Percentiles rank a stretch among this genome's conserved stretches.
These are phyloP conservation scores for Vollenhovia emeryi DNA, from an alignment of 1,140 invertebrate genomes.

Conservation along the genomic window DNA sequence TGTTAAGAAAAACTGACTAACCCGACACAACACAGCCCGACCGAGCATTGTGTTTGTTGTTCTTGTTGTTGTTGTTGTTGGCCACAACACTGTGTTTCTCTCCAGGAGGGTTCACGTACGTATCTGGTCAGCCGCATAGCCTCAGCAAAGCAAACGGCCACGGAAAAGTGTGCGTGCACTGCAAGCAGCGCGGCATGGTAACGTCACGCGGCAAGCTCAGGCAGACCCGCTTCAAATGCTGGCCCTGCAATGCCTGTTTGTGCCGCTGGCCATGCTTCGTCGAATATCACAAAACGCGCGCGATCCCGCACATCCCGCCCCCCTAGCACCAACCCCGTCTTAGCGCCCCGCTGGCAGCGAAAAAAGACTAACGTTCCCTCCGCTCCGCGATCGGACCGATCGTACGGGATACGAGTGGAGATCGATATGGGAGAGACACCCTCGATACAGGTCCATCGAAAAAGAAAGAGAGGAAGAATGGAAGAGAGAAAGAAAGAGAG, in stretches of 20 bases:
- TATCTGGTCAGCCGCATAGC: slow-evolving; percentile 85
- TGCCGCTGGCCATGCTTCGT: slow-evolving; percentile 85
- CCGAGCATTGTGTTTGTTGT: slow-evolving; percentile 64
- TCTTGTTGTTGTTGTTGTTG: slow-evolving; percentile 30
- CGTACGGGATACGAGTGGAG: not conserved
- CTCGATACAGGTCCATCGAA: not conserved
- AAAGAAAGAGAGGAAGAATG: slow-evolving; percentile 18
- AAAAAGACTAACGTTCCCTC: slow-evolving; percentile 30
- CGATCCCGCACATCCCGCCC: slow-evolving; percentile 84
- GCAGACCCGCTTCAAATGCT: slow-evolving; percentile 86
- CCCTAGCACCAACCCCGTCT: slow-evolving; percentile 83
- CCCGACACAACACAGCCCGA: slow-evolving; percentile 80
- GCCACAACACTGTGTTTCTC: slow-evolving; percentile 77
- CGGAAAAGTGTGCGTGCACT: slow-evolving; percentile 86
- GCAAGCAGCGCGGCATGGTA: slow-evolving; percentile 84
- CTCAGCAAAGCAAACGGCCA: slow-evolving; percentile 86
- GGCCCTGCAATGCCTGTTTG: slow-evolving; percentile 85
- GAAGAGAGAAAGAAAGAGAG: not conserved
- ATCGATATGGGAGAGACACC: not conserved
- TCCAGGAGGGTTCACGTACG: slow-evolving; percentile 84
- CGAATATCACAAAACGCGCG: slow-evolving; percentile 84
- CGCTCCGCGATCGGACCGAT: slow-evolving; percentile 6
- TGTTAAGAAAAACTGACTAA: slow-evolving; percentile 79
- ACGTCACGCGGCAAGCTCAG: slow-evolving; percentile 85
- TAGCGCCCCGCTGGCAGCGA: slow-evolving; percentile 12